Percentiles rank a stretch among this genome's conserved stretches.
phyloP scores from a whole-genome alignment of 2,113 vertebrate genomes.

The Rhabdornis inornatus region DNA sequence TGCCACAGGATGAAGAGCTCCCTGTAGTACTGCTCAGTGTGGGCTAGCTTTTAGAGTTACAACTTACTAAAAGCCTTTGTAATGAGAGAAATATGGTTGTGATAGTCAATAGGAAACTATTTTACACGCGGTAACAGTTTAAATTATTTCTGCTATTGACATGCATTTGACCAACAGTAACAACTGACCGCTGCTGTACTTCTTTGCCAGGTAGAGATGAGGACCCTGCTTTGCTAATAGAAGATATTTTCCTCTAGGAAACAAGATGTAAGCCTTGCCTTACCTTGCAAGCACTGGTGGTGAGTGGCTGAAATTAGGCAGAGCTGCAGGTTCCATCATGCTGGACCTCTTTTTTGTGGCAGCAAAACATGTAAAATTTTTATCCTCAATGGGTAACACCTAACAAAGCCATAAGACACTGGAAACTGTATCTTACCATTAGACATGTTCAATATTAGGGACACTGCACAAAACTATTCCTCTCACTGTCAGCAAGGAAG shows the following conservation, averaged over 20 bases:
- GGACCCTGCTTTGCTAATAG: not conserved
- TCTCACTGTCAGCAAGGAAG: fast-evolving
- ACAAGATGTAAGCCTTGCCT: too few relatives aligned
- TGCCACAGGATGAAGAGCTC: not conserved
- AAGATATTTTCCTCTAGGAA: not conserved
- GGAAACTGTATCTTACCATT: not conserved
- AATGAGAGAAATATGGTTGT: not conserved
- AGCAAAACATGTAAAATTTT: not conserved
- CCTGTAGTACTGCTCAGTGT: not conserved
- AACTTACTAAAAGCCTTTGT: not conserved
- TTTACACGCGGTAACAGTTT: not conserved
- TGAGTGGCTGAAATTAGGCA: not conserved
- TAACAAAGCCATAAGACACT: not conserved
- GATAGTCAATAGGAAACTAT: not conserved
- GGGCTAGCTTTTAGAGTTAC: not conserved
- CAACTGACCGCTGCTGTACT: not conserved
- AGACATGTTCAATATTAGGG: fast-evolving
- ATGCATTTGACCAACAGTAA: not conserved
- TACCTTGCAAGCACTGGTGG: not conserved
- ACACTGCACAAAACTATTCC: not conserved
- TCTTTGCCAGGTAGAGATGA: not conserved
- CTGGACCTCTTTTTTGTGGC: not conserved
- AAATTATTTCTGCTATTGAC: not conserved
- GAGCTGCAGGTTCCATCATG: not conserved
- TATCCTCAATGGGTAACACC: not conserved